These are phyloP conservation scores for Synergus umbraculus DNA, from an alignment of 2,888 invertebrate genomes.

Conservation along the genomic window DNA sequence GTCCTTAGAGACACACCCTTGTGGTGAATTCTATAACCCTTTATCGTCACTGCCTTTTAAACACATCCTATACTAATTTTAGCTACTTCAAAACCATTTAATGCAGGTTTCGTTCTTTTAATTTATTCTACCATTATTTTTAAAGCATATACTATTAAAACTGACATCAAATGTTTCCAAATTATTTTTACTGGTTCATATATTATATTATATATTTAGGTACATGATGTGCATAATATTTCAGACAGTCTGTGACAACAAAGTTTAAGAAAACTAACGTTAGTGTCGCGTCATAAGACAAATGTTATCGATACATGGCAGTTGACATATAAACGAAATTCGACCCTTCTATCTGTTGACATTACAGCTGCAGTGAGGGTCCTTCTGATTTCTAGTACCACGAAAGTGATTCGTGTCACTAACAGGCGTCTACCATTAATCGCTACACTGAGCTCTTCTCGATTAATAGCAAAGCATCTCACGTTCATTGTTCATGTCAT, in stretches of 20 bases:
- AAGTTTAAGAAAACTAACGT: background rate
- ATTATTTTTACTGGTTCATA: no score
- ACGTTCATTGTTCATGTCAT: background rate
- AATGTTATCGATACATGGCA: conserved; percentile 75
- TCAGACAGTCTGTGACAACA: background rate
- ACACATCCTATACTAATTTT: conserved; percentile 21
- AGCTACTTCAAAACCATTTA: background rate
- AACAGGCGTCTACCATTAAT: conserved; percentile 71
- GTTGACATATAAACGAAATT: conserved; percentile 67
- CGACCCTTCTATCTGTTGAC: conserved; percentile 61
- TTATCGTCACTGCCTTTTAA: conserved; percentile 42
- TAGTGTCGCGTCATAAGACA: conserved; percentile 62
- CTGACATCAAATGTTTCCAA: no score
- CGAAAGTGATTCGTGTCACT: conserved; percentile 67
- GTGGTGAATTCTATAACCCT: conserved; percentile 67
- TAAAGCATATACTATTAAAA: no score
- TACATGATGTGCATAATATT: background rate
- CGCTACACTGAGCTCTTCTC: conserved; percentile 42
- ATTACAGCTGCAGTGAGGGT: conserved; percentile 69
- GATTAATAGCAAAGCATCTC: conserved; percentile 16
- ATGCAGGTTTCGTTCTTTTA: background rate
- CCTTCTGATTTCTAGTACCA: conserved; percentile 63
- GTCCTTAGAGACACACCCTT: conserved; percentile 60
- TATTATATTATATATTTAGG: no score
- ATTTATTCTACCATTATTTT: background rate